A percentile compares a stretch with the other conserved stretches of the same genome.
Evolutionary conservation across 1,140 invertebrate genomes (phyloP).

Genomic region (Ceratina australensis): DNA sequence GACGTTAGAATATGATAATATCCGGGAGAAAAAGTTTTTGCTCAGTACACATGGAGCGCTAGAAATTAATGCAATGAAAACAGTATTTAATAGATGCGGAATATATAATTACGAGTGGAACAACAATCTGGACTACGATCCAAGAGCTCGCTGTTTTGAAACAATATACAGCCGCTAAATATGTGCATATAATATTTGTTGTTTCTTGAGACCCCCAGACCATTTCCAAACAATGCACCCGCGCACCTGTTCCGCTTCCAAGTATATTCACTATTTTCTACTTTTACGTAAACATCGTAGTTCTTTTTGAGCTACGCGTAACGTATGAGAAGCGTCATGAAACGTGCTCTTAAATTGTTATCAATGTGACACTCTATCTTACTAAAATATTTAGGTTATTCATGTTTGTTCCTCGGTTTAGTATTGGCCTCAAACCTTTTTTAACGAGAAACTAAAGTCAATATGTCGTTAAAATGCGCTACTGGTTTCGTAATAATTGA

Average conservation of each 20-base stretch:
- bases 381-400: too few relatives aligned
- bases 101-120: constrained; percentile 34
- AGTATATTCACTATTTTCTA: constrained; percentile 54
- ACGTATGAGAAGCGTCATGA: background rate
- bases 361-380: background rate
- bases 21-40: background rate
- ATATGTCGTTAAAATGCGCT: background rate
- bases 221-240: constrained; percentile 61
- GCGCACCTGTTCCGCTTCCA: constrained; percentile 61
- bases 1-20: background rate
- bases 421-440: too few relatives aligned
- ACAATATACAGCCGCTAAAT: constrained; percentile 71
- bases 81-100: constrained; percentile 45
- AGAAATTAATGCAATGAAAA: constrained; percentile 38
- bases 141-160: constrained; percentile 68
- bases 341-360: background rate
- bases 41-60: background rate
- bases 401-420: background rate
- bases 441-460: too few relatives aligned
- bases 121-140: constrained; percentile 19
- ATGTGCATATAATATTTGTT: constrained; percentile 71
- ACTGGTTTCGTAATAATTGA: background rate
- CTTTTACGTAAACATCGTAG: constrained; percentile 63
- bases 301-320: constrained; percentile 55
- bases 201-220: constrained; percentile 60